Percentiles rank a stretch among this genome's conserved stretches.
phyloP scores from a whole-genome alignment of 2,797 vertebrate species.

The Chelonia mydas region DNA sequence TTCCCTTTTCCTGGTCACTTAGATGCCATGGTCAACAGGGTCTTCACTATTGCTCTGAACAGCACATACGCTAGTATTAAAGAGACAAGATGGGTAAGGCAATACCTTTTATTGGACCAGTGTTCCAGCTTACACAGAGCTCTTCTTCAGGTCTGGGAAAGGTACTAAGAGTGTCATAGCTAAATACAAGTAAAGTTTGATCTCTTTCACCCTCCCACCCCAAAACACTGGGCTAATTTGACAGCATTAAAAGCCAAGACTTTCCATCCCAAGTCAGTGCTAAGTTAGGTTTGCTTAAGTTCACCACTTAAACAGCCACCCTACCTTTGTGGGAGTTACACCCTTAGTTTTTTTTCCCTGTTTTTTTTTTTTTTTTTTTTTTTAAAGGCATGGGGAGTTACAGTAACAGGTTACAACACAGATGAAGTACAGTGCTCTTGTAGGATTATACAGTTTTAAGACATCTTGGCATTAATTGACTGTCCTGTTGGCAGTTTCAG shows the following conservation, averaged over 20 bases:
- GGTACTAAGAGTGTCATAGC: not conserved
- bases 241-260: not conserved
- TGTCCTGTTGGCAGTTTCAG: accelerated
- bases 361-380: too few species aligned
- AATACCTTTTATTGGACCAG: not conserved
- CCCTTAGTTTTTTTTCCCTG: too few species aligned
- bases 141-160: not conserved
- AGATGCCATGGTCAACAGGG: not conserved
- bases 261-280: not conserved
- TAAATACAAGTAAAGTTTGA: not conserved
- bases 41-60: not conserved
- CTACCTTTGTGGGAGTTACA: not conserved
- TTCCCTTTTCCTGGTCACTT: not conserved
- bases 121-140: not conserved
- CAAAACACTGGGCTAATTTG: not conserved
- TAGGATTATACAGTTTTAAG: accelerated
- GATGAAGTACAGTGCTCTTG: accelerated
- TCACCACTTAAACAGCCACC: not conserved
- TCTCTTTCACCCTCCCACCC: not conserved
- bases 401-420: accelerated
- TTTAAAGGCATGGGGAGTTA: not conserved
- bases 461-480: accelerated
- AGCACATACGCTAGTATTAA: not conserved
- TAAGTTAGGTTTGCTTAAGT: not conserved
- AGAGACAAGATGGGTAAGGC: not conserved